phyloP scores from a whole-genome alignment of 1,140 invertebrate genomes.

The Papilio machaon region DNA sequence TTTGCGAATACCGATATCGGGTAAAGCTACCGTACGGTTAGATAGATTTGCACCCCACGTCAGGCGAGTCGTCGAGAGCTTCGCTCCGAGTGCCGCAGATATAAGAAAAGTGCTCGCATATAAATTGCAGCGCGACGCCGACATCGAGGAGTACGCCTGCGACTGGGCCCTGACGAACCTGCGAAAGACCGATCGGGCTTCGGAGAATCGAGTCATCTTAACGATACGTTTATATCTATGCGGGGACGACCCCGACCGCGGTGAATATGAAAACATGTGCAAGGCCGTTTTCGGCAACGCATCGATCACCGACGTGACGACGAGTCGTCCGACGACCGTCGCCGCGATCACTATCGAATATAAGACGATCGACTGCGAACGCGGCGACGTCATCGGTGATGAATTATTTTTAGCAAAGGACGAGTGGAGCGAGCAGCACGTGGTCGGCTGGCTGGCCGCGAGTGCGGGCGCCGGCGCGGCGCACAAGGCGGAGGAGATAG shows the following conservation, averaged over 20 bases:
- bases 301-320: not conserved
- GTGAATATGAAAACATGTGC: not conserved
- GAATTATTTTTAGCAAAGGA: not conserved
- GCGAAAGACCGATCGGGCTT: not conserved
- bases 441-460: not conserved
- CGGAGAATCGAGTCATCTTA: not conserved
- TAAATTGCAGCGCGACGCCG: too few relatives aligned
- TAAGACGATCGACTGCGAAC: not conserved
- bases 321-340: not conserved
- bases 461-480: not conserved
- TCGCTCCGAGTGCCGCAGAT: not conserved
- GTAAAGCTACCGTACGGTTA: not conserved
- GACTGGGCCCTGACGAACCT: slow-evolving; percentile 13
- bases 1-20: not conserved
- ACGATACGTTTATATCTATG: slow-evolving; percentile 12
- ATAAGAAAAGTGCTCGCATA: slow-evolving; percentile 3
- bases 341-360: not conserved
- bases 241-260: slow-evolving; percentile 19
- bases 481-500: not conserved
- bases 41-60: not conserved
- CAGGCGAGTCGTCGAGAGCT: not conserved
- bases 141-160: slow-evolving; percentile 19
- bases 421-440: not conserved
- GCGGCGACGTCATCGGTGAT: not conserved
- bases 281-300: not conserved